Evolutionary conservation across 2,888 invertebrate genomes (phyloP), one percentile per base, ranked within the genome.

Genomic region (Theretra japonica): DNA sequence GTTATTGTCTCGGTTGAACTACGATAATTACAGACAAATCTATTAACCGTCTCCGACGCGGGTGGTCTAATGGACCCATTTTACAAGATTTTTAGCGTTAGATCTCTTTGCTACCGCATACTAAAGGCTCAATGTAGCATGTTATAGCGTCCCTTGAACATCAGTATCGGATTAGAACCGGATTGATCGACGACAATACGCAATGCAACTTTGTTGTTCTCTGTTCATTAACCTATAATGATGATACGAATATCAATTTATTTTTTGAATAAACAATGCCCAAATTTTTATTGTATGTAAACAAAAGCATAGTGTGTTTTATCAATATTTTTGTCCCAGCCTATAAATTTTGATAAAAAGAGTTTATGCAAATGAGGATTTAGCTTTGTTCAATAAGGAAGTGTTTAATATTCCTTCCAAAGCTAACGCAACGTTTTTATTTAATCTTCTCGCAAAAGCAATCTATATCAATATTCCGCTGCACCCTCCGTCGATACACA

Each of bases 91-190:
- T 65, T 65, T 65, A 65, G 65, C 48, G 17, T 41, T 23, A 62
- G 74, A 73, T 77, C 76, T 72, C 72, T 72, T 74, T 60, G 77
- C 79, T 79, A 79, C 79, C 77, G 75, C 78, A 77, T 77, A 75
- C 73, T 75, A 73, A 58, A 70, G 65, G 74, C 73, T 76, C 76
- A 76, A 77, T 79, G 76, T 76, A 75, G 75, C 75, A 72, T 74
- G 76, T 74, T 73, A 74, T 76, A 76, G 75, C 68, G 69, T 74
- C 74, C 70, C 58, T 73, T 70, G 41, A 23, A 48, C 48, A 48
- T 48, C 23, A 41, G 48, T 65, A 65, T 65, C 65, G 41, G 17
- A 21, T 65, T 41, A 48, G 17, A 65, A 65, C 65, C 23, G 65
- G 65, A 23, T 65, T 48, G 15, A 11, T 41, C 41, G 23, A 65